phyloP scores from a whole-genome alignment of 2,113 vertebrate genomes.

The Nymphicus hollandicus region DNA sequence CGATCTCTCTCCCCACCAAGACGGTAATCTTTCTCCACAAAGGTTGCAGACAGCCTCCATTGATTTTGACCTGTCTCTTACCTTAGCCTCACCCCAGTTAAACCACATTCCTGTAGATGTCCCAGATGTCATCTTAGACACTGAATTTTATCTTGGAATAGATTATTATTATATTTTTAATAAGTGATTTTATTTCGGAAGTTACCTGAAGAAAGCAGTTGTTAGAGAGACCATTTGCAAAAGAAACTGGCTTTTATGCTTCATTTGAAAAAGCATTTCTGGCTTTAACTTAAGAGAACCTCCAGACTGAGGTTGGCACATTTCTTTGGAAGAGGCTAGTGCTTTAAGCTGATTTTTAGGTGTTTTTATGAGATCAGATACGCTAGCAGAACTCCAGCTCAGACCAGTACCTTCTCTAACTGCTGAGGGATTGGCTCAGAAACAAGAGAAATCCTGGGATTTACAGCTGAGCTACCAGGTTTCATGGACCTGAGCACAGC shows the following conservation, averaged over 20 bases:
- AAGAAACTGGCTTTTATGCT: neutral
- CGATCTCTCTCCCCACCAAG: neutral
- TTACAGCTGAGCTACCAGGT: neutral
- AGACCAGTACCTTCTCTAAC: neutral
- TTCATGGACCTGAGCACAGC: neutral
- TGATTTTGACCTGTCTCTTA: slow-evolving; percentile 32
- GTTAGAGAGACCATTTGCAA: neutral
- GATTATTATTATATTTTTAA: neutral
- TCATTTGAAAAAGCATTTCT: neutral
- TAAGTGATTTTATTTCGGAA: neutral
- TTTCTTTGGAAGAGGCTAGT: neutral
- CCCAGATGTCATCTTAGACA: neutral
- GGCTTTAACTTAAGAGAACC: neutral
- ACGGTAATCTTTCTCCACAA: neutral
- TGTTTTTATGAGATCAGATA: neutral
- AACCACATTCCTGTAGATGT: neutral
- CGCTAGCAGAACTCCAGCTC: neutral
- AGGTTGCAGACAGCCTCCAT: neutral
- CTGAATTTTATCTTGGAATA: neutral
- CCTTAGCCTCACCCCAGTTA: neutral
- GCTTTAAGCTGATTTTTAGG: neutral
- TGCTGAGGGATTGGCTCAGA: neutral
- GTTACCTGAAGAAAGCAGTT: neutral
- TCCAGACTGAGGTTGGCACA: neutral
- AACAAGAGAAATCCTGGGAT: neutral